Evolutionary conservation across 2,797 vertebrate species (phyloP).

Genomic region (Cirrhinus mrigala): DNA sequence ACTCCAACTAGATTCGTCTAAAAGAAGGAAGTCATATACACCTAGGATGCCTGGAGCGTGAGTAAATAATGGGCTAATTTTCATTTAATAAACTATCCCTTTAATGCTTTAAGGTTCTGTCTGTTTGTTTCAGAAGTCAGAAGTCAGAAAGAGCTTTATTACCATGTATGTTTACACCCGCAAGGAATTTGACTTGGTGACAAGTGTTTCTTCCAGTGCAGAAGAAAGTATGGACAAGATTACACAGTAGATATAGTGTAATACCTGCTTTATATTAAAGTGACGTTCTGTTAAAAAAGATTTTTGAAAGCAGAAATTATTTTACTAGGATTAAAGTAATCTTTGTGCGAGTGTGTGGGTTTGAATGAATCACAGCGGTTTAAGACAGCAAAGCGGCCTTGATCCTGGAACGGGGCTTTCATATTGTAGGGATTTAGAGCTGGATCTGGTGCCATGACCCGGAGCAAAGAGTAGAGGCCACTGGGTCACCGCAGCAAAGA

Average conservation of each 20-base stretch:
- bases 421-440: constrained; percentile 44
- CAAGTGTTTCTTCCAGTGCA: too few species aligned
- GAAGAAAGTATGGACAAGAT: too few species aligned
- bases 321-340: constrained; percentile 16
- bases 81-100: too few species aligned
- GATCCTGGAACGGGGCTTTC: constrained; percentile 14
- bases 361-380: background rate
- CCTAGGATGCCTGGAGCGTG: too few species aligned
- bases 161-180: too few species aligned
- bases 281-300: background rate
- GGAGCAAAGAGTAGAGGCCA: constrained; percentile 4
- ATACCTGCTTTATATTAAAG: background rate
- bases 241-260: too few species aligned
- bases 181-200: too few species aligned
- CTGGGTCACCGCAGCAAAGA: constrained; percentile 22
- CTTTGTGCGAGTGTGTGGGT: constrained; percentile 25
- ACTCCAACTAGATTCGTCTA: too few species aligned
- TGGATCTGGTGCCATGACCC: constrained; percentile 41
- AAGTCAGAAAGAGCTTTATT: too few species aligned
- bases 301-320: constrained; percentile 23
- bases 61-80: too few species aligned
- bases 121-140: background rate
- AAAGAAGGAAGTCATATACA: too few species aligned
- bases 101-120: background rate
- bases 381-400: constrained; percentile 8